Evolutionary conservation across 2,888 invertebrate species (phyloP).

Genomic region (Vanessa cardui): DNA sequence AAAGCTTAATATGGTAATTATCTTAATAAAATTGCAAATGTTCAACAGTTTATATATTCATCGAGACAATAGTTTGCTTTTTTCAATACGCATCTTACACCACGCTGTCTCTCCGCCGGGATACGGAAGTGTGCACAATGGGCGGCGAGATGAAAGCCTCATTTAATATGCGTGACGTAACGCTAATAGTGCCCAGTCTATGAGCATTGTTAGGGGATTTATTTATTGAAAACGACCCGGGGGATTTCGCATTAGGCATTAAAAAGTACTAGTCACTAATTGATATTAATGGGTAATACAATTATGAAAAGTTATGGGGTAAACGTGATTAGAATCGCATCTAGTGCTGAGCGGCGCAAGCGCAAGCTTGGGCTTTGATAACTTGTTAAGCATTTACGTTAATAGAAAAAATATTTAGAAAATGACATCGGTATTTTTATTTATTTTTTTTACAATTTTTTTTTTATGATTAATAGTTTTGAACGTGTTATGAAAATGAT

Average conservation of each 20-base stretch:
- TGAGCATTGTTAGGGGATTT: slow-evolving; percentile 44
- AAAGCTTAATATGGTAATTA: neutral
- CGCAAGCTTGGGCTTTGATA: no score
- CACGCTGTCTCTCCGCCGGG: slow-evolving; percentile 35
- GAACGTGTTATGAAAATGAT: no score
- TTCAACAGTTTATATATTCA: neutral
- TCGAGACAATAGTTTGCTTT: slow-evolving; percentile 20
- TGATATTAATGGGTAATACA: slow-evolving; percentile 8
- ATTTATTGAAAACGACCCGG: slow-evolving; percentile 29
- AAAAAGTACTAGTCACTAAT: slow-evolving; percentile 19
- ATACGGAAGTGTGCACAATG: slow-evolving; percentile 76
- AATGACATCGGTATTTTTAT: no score
- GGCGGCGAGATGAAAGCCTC: slow-evolving; percentile 76
- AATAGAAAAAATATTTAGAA: no score
- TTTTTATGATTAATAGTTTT: no score
- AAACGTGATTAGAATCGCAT: slow-evolving; percentile 1
- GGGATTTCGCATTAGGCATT: slow-evolving; percentile 32
- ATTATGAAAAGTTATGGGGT: slow-evolving; percentile 8
- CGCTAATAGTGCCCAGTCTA: slow-evolving; percentile 32
- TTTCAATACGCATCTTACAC: slow-evolving; percentile 35
- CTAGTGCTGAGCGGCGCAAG: neutral
- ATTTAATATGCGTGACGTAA: slow-evolving; percentile 74
- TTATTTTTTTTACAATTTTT: no score
- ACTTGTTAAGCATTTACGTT: no score
- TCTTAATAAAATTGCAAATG: neutral